These are phyloP conservation scores for Eudasyphora cyanicolor DNA, from an alignment of 2,888 invertebrate genomes.

Conservation along the genomic window DNA sequence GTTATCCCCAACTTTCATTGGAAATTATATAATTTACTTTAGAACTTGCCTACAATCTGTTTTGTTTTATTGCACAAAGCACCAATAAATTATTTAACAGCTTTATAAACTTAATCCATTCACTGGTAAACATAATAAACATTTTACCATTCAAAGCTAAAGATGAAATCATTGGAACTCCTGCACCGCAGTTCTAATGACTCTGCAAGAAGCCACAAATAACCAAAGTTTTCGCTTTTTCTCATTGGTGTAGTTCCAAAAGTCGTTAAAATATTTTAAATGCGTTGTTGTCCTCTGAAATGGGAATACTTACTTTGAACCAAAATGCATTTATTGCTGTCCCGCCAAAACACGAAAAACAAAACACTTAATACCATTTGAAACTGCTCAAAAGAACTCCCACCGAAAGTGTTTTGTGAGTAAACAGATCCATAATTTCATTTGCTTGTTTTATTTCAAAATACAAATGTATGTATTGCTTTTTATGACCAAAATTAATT, in stretches of 20 bases:
- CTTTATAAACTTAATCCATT: neutral
- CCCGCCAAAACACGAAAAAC: neutral
- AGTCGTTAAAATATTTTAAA: slow-evolving; percentile 7
- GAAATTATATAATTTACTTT: neutral
- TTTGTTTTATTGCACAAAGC: neutral
- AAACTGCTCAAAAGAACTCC: neutral
- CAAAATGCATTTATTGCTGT: neutral
- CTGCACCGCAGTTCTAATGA: neutral
- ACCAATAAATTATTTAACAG: neutral
- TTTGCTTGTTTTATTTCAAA: neutral
- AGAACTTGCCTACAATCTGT: neutral
- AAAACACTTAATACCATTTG: neutral
- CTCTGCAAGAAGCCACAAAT: neutral
- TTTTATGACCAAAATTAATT: slow-evolving; percentile 6
- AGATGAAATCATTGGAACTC: neutral
- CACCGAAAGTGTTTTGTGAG: neutral
- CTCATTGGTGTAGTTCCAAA: neutral
- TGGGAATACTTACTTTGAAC: neutral
- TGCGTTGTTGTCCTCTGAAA: neutral
- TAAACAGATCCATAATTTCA: neutral
- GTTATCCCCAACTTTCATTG: neutral
- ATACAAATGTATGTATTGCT: neutral
- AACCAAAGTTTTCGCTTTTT: neutral
- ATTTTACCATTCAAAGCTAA: slow-evolving; percentile 4
- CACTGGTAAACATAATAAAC: slow-evolving; percentile 14